Evolutionary conservation across 2,113 vertebrate species (phyloP).

Genomic region (Henicopernis longicauda): DNA sequence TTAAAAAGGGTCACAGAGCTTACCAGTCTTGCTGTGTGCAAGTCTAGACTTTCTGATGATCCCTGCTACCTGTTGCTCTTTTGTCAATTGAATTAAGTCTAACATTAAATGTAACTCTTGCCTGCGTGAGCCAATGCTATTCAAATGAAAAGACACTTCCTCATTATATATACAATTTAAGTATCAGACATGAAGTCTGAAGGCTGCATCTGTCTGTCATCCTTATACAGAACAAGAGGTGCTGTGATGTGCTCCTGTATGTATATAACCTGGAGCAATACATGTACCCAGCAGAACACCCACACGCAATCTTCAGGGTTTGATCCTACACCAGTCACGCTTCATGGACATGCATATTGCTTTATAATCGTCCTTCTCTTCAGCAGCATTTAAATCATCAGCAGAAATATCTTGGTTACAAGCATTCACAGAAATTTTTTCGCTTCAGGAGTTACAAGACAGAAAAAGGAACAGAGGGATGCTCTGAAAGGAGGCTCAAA

Average conservation of each 20-base stretch:
- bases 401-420: background rate
- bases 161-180: background rate
- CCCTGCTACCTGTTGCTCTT: background rate
- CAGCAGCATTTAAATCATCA: background rate
- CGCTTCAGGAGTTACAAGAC: background rate
- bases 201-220: background rate
- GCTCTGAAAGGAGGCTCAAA: background rate
- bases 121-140: background rate
- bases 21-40: background rate
- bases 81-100: background rate
- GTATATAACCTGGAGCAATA: background rate
- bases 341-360: background rate
- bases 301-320: background rate
- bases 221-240: background rate
- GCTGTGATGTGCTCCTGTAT: background rate
- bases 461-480: background rate
- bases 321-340: background rate
- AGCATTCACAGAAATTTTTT: background rate
- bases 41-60: background rate
- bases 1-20: background rate
- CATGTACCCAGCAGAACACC: background rate
- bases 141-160: background rate
- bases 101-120: background rate
- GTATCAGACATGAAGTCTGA: background rate
- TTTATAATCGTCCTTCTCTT: conserved; percentile 27